Evolutionary conservation across 1,140 invertebrate genomes (phyloP), one percentile per base, ranked within the genome.

Genomic region (Portunus trituberculatus): DNA sequence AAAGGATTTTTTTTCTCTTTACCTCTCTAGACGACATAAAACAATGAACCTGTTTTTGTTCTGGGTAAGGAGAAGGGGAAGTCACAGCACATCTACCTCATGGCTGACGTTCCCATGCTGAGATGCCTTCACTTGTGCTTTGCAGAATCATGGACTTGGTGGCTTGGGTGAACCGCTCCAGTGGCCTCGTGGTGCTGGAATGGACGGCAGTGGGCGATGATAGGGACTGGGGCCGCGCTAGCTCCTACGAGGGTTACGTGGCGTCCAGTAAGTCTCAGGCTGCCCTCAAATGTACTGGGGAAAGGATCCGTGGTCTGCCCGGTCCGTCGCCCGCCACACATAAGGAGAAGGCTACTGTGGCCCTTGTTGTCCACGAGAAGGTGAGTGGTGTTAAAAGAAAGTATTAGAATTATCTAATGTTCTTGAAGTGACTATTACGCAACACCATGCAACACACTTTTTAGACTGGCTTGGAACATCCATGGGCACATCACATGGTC

Each of bases 181-280:
- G 94, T 31, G 96, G 96, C 32, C 95, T 86, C 31, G 94, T 96
- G 67, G 94, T 96, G 29, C 67, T 96, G 16, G 96, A 96, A 32
- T 96, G 96, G 96, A 96, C 96, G 39, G 94, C 96, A 6, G 96
- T 96, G 31, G 96, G 96, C 83, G 95, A 95, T 29, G 96, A 96
- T 84, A 48, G 93, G 8, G 96, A 96, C 96, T 96, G 96, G 96
- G 96, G 96, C 48, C 89, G 93, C 0, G 96, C 96, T 12, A 45
- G 88, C 4, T 46, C 67, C 32, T 96, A 96, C 52, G 59, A 94
- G 25, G 96, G 92, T 4, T 95, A 91, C 39, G 95, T 96, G 29
- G 95, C 96, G 0, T 59, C 83, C n/a, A 95, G 93, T 31, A 96
- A 95, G 52, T 82, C 45, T 1, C 91, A 95, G 83, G 96, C 96